Evolutionary conservation across 2,797 vertebrate species (phyloP).

Genomic region (Onychomys leucogaster): DNA sequence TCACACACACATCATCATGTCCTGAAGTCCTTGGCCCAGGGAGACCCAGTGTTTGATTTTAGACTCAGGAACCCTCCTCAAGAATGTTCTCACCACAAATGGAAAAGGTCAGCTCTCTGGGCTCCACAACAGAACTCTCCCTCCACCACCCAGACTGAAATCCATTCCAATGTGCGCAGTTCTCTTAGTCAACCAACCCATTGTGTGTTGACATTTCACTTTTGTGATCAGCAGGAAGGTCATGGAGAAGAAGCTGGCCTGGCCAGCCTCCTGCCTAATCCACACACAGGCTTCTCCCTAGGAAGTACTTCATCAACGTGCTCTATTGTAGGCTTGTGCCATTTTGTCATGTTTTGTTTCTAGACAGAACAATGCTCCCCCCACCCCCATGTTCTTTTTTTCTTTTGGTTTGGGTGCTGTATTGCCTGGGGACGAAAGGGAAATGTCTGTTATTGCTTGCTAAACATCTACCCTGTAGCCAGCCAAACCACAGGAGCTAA

Average conservation of each 20-base stretch:
- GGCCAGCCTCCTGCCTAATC: constrained; percentile 63
- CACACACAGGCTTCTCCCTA: constrained; percentile 56
- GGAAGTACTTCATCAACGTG: constrained; percentile 69
- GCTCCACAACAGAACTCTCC: not conserved
- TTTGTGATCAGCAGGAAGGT: constrained; percentile 42
- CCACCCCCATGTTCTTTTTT: not conserved
- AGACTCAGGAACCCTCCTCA: not conserved
- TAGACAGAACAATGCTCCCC: constrained; percentile 73
- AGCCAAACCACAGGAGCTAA: constrained; percentile 78
- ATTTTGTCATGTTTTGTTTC: constrained; percentile 65
- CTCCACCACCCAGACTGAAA: not conserved
- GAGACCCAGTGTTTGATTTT: not conserved
- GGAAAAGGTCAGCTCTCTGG: not conserved
- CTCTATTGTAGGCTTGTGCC: constrained; percentile 55
- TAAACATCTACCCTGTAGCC: constrained; percentile 67
- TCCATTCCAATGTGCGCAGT: not conserved
- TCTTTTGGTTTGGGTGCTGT: constrained; percentile 48
- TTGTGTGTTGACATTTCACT: constrained; percentile 48
- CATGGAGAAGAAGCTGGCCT: constrained; percentile 62
- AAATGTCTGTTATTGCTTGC: constrained; percentile 84
- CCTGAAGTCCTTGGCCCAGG: not conserved
- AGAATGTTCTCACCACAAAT: not conserved
- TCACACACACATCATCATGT: rapidly evolving
- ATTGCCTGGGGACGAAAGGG: constrained; percentile 78
- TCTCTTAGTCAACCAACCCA: not conserved